Base-by-base conservation (phyloP, 2,113 vertebrate genomes). In the Semnornis frantzii region DNA sequence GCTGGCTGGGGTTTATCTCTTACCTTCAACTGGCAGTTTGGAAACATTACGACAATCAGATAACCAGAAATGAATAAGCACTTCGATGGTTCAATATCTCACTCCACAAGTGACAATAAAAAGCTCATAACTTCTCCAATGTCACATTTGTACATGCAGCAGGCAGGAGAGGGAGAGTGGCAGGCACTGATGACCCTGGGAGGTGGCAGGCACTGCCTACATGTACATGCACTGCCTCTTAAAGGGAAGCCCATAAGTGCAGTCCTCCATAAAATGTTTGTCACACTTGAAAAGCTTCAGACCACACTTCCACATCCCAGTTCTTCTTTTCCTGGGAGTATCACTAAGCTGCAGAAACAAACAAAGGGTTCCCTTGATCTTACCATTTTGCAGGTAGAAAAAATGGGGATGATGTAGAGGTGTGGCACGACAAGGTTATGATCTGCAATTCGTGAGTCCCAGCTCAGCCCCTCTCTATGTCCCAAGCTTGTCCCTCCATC, bases 61-160 rank as follows among this genome's bases (percentile, higher is more conserved):
- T 98, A 98, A 98, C 96, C 92, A 95, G 94, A 87, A 95, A 94
- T 97, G 97, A 98, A 96, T 97, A 95, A 98, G 95, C 96, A 55
- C 90, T 65, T n/a, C 3, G 30, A 92, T 90, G 72, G 66, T 75
- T 97, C 93, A 71, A 87, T 96, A 96, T 96, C 96, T 97, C 93
- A 88, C 94, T 66, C 95, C 65, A 70, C 90, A 82, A 87, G 88
- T 94, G 89, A 95, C 95, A 97, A 98, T 98, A 98, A 98, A 98
- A 98, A 94, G 48, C 97, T 96, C 97, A 87, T 98, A 96, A 97
- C 82, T 97, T 95, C 92, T 88, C 94, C 59, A 39, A 33, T 63
- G 54, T 94, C 94, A 90, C 87, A 74, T 95, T 95, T 87, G 46
- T 89, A 74, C 52, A 81, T 58, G 91, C 93, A 33, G 92, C 68